These are phyloP conservation scores for Conus betulinus DNA, from an alignment of 1,140 invertebrate species.

Conservation along the genomic window DNA sequence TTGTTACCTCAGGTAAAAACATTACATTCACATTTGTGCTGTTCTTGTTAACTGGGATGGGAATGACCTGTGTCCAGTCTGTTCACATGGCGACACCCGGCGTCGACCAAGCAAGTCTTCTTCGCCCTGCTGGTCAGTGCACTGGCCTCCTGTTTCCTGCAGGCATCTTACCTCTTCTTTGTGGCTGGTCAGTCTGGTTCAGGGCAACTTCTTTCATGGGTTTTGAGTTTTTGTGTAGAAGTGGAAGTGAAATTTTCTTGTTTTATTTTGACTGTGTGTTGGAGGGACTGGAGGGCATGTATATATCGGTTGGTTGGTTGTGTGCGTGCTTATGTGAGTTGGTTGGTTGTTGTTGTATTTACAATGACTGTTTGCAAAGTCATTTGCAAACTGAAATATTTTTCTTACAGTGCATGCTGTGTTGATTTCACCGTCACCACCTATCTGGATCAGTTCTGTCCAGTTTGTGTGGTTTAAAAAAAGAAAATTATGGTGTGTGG, in stretches of 20 bases:
- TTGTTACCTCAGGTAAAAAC: too few species aligned
- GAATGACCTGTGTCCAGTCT: constrained; percentile 59
- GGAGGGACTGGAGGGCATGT: too few species aligned
- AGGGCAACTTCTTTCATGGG: not conserved
- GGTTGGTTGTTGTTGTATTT: too few species aligned
- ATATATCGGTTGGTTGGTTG: not conserved
- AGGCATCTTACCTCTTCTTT: constrained; percentile 62
- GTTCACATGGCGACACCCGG: constrained; percentile 72
- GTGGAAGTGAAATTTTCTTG: not conserved
- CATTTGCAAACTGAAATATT: too few species aligned
- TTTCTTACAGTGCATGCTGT: too few species aligned
- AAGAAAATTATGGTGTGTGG: too few species aligned
- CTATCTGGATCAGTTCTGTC: too few species aligned
- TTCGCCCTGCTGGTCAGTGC: constrained; percentile 58
- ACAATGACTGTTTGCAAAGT: too few species aligned
- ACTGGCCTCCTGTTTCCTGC: constrained; percentile 65
- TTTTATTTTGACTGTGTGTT: not conserved
- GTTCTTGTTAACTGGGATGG: too few species aligned
- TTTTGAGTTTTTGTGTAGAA: not conserved
- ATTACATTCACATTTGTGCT: too few species aligned
- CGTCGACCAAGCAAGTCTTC: constrained; percentile 71
- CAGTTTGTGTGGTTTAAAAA: too few species aligned
- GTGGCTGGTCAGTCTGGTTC: constrained; percentile 50
- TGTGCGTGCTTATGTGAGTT: not conserved
- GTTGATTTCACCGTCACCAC: too few species aligned